These are phyloP conservation scores for Cervus canadensis DNA, from an alignment of 2,113 vertebrate species.

Conservation along the genomic window DNA sequence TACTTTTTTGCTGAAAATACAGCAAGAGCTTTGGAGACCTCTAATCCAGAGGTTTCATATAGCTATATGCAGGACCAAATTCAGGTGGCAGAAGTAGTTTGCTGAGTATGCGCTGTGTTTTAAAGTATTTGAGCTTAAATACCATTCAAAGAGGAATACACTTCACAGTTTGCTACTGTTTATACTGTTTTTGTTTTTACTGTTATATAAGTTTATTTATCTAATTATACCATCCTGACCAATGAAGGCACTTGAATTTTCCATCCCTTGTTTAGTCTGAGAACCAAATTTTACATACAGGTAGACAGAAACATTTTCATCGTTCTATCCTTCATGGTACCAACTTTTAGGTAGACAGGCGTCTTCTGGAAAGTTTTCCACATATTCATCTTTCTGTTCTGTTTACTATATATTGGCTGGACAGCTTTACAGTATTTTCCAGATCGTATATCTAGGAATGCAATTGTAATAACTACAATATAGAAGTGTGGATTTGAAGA, in stretches of 20 bases:
- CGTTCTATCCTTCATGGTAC: neutral
- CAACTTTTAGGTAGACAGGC: neutral
- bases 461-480: constrained; percentile 6
- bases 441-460: neutral
- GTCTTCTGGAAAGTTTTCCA: neutral
- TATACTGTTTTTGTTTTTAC: neutral
- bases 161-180: neutral
- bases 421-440: neutral
- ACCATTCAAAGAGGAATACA: neutral
- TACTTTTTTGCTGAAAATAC: constrained; percentile 8
- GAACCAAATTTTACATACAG: neutral
- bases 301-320: neutral
- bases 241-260: neutral
- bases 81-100: neutral
- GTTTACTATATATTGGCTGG: neutral
- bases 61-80: neutral
- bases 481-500: neutral
- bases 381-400: neutral
- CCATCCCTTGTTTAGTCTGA: neutral
- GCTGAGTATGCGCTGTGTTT: neutral
- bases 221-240: neutral
- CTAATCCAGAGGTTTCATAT: neutral
- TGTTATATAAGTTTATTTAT: neutral
- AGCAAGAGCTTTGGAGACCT: neutral
- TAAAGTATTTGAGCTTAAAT: neutral